These are phyloP conservation scores for Acanthurus tractus DNA, from an alignment of 2,797 vertebrate genomes.

Conservation along the genomic window DNA sequence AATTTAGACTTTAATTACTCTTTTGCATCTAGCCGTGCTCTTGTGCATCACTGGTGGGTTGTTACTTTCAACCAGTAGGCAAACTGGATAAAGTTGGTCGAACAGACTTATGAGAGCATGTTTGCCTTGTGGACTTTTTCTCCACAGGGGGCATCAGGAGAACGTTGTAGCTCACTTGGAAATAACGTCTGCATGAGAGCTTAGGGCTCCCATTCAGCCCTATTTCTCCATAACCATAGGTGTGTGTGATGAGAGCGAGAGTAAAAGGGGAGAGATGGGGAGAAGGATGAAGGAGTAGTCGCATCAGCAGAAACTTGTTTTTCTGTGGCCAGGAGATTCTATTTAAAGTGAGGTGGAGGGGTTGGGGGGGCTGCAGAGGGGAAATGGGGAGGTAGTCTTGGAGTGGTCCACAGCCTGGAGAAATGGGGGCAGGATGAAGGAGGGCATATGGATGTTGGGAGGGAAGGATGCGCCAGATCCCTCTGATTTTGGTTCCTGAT, in stretches of 20 bases:
- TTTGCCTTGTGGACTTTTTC: conserved; percentile 54
- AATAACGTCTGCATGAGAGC: conserved; percentile 58
- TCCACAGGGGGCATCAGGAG: conserved; percentile 45
- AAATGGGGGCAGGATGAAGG: conserved; percentile 67
- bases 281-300: conserved; percentile 79
- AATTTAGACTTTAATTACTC: not conserved
- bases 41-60: not conserved
- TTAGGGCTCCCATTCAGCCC: conserved; percentile 69
- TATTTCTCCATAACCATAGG: conserved; percentile 68
- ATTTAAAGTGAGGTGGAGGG: conserved; percentile 82
- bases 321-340: conserved; percentile 89
- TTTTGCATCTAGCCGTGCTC: not conserved
- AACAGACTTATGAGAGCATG: conserved; percentile 20
- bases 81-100: conserved; percentile 35
- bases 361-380: conserved; percentile 39
- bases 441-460: conserved; percentile 40
- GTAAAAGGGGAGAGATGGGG: conserved; percentile 60
- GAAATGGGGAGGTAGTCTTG: conserved; percentile 62
- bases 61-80: conserved; percentile 23
- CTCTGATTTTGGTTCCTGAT: conserved; percentile 73
- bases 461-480: conserved; percentile 60
- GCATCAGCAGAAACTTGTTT: conserved; percentile 95
- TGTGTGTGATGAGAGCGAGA: conserved; percentile 75
- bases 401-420: conserved; percentile 70
- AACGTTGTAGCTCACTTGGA: conserved; percentile 44